Percentiles rank a stretch among this genome's conserved stretches.
These are phyloP conservation scores for Nipponacmea schrenckii DNA, from an alignment of 2,888 invertebrate species.

Conservation along the genomic window DNA sequence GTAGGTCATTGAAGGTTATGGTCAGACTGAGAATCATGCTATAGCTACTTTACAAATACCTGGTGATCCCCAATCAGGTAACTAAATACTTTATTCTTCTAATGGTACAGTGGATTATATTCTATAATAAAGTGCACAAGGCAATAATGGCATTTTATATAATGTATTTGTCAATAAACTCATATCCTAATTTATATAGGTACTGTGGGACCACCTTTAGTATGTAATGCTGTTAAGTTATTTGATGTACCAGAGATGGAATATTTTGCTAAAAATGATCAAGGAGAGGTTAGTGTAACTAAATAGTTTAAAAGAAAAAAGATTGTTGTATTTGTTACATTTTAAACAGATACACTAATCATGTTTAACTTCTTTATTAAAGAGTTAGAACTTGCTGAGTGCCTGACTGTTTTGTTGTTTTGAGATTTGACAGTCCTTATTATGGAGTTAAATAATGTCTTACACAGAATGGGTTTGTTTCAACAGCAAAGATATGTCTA, in stretches of 20 bases:
- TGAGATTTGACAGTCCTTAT: too few species aligned
- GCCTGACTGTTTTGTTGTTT: too few species aligned
- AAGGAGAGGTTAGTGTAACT: slow-evolving; percentile 54
- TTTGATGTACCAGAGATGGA: slow-evolving; percentile 99
- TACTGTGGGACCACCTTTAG: slow-evolving; percentile 95
- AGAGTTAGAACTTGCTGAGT: too few species aligned
- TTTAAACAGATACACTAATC: too few species aligned
- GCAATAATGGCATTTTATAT: too few species aligned
- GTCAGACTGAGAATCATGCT: slow-evolving; percentile 68
- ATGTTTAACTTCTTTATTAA: too few species aligned
- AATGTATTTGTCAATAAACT: too few species aligned
- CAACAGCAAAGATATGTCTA: too few species aligned
- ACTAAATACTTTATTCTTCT: slow-evolving; percentile 16
- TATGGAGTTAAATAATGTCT: too few species aligned
- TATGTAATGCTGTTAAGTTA: slow-evolving; percentile 93
- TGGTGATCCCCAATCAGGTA: slow-evolving; percentile 54
- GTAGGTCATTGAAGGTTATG: slow-evolving; percentile 64
- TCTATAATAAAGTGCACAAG: not conserved
- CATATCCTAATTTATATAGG: slow-evolving; percentile 59
- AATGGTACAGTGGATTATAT: not conserved
- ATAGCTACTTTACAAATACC: slow-evolving; percentile 64
- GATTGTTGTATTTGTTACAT: not conserved
- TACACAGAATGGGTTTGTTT: too few species aligned
- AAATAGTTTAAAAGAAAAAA: not conserved
- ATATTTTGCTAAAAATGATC: slow-evolving; percentile 62